Evolutionary conservation across 2,113 vertebrate species (phyloP).

Genomic region (Sisor rabdophorus): DNA sequence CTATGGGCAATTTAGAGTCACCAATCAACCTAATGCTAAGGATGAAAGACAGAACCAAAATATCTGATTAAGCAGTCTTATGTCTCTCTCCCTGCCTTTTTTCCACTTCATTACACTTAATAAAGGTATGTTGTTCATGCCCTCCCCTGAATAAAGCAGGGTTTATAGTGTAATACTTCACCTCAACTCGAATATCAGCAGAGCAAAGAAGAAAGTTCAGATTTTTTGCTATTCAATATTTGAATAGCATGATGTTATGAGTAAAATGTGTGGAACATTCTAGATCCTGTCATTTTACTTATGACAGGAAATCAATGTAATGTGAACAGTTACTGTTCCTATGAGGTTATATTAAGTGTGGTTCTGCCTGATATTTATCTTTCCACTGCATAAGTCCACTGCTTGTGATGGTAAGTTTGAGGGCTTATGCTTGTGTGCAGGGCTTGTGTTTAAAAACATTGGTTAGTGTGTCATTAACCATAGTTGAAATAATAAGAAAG

Average conservation of each 20-base stretch:
- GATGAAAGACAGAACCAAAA: conserved; percentile 4
- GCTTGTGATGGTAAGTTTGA: not conserved
- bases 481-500: not conserved
- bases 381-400: not conserved
- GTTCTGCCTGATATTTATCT: conserved; percentile 26
- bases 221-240: not conserved
- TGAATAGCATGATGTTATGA: no score
- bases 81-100: conserved; percentile 1
- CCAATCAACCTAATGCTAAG: no score
- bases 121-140: conserved; percentile 6
- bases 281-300: conserved; percentile 25
- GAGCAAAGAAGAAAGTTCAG: conserved; percentile 5
- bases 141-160: conserved; percentile 14
- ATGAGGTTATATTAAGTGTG: conserved; percentile 12
- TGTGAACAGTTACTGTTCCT: conserved; percentile 4
- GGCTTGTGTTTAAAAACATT: not conserved
- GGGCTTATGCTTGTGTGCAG: not conserved
- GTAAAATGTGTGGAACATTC: conserved; percentile 36
- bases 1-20: no score
- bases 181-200: not conserved
- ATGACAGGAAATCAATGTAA: conserved; percentile 17
- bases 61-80: conserved; percentile 18
- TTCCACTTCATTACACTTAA: conserved; percentile 27
- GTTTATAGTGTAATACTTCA: conserved; percentile 25
- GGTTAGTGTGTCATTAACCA: no score